These are phyloP conservation scores for Leptodactylus fallax DNA, from an alignment of 2,797 vertebrate species.

Conservation along the genomic window DNA sequence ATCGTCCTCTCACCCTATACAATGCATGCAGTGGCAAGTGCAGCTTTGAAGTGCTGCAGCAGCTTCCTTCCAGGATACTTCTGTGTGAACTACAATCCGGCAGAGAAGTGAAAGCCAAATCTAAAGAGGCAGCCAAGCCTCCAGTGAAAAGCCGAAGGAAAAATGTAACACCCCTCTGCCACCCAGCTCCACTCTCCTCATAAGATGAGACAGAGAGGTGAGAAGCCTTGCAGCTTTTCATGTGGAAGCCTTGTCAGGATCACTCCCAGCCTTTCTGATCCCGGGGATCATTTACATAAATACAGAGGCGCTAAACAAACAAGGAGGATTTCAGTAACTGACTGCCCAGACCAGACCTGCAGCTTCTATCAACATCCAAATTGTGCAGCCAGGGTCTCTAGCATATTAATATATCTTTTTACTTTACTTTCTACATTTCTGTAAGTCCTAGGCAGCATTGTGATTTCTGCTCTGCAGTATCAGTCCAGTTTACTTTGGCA, in stretches of 20 bases:
- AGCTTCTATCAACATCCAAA: not conserved
- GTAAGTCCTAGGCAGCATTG: not conserved
- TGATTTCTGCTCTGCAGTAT: conserved; percentile 17
- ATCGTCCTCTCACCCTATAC: not conserved
- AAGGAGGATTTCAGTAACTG: not conserved
- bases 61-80: not conserved
- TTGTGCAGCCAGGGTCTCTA: not conserved
- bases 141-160: conserved; percentile 10
- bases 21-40: not conserved
- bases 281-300: conserved; percentile 18
- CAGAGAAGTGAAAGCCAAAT: conserved; percentile 4
- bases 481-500: not conserved
- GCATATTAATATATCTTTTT: not conserved
- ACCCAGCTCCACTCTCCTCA: conserved; percentile 1
- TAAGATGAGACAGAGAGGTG: conserved; percentile 14
- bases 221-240: conserved; percentile 30
- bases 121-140: conserved; percentile 27
- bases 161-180: conserved; percentile 29
- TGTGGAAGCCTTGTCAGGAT: conserved; percentile 25
- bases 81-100: conserved; percentile 27
- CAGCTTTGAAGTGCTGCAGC: conserved; percentile 23
- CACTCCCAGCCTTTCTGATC: conserved; percentile 16
- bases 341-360: conserved; percentile 12
- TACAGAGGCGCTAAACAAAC: conserved; percentile 2
- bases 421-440: not conserved